These are phyloP conservation scores for Selenia dentaria DNA, from an alignment of 2,888 invertebrate genomes.

Conservation along the genomic window DNA sequence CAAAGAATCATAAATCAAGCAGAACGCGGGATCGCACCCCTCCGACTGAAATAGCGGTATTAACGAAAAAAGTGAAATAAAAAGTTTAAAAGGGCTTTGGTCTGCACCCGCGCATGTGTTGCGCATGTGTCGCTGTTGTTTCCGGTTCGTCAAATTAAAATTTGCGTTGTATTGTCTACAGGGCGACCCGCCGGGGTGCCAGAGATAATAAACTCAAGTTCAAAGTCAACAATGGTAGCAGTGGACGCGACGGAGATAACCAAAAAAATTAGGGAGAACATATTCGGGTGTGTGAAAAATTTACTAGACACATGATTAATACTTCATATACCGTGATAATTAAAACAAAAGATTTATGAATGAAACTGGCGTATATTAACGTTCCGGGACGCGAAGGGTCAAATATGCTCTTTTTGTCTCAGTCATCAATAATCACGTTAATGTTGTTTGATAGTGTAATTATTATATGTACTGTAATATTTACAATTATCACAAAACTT, in stretches of 20 bases:
- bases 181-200: conserved; percentile 42
- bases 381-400: too few species aligned
- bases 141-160: conserved; percentile 69
- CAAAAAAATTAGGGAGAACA: too few species aligned
- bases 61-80: conserved; percentile 55
- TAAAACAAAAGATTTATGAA: too few species aligned
- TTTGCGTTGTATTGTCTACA: conserved; percentile 64
- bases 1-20: conserved; percentile 62
- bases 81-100: conserved; percentile 67
- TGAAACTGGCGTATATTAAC: too few species aligned
- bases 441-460: too few species aligned
- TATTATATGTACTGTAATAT: too few species aligned
- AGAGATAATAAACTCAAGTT: conserved; percentile 50
- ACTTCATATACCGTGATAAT: too few species aligned
- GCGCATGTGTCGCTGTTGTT: conserved; percentile 72
- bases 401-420: too few species aligned
- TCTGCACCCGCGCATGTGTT: conserved; percentile 72
- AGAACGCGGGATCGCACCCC: conserved; percentile 48
- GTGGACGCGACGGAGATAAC: conserved; percentile 20
- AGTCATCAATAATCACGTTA: too few species aligned
- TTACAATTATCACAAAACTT: neutral
- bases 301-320: too few species aligned
- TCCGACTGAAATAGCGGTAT: conserved; percentile 62
- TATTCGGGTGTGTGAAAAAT: conserved; percentile 1
- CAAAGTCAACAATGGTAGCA: conserved; percentile 40